A percentile compares a stretch with the other conserved stretches of the same genome.
phyloP scores from a whole-genome alignment of 2,797 vertebrate species.

The Coendou prehensilis region DNA sequence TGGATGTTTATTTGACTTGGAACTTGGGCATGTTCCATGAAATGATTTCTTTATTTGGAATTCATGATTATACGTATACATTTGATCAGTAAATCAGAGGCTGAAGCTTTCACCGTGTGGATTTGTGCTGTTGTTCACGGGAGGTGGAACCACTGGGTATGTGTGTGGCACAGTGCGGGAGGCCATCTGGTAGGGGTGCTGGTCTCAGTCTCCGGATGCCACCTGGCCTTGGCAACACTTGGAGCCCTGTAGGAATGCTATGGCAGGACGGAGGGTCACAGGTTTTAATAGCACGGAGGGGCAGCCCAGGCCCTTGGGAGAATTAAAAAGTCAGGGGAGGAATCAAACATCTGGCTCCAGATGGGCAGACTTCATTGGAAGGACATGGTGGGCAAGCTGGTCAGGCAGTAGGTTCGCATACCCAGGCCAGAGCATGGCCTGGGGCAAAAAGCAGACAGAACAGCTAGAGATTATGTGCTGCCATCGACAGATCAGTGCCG shows the following conservation, averaged over 20 bases:
- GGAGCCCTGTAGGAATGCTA: not conserved
- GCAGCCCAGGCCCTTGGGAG: not conserved
- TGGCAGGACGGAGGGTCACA: not conserved
- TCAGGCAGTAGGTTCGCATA: not conserved
- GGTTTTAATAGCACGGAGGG: not conserved
- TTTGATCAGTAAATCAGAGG: slow-evolving; percentile 10
- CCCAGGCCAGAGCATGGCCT: not conserved
- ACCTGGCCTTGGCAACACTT: not conserved
- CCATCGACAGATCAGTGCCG: not conserved
- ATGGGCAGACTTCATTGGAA: not conserved
- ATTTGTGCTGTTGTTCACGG: not conserved
- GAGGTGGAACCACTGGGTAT: not conserved
- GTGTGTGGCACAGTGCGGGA: not conserved
- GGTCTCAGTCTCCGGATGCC: not conserved
- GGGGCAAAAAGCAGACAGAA: not conserved
- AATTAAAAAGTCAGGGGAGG: not conserved
- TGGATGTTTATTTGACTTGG: slow-evolving; percentile 56
- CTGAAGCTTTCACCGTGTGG: not conserved
- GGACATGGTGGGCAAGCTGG: fast-evolving
- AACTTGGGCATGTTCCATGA: not conserved
- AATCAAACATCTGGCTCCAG: not conserved
- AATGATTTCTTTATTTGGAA: slow-evolving; percentile 26
- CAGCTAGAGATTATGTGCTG: not conserved
- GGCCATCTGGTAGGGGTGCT: not conserved
- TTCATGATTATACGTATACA: not conserved